Conservation (phyloP, 2,797 vertebrate species). For the Morus bassanus region DNA sequence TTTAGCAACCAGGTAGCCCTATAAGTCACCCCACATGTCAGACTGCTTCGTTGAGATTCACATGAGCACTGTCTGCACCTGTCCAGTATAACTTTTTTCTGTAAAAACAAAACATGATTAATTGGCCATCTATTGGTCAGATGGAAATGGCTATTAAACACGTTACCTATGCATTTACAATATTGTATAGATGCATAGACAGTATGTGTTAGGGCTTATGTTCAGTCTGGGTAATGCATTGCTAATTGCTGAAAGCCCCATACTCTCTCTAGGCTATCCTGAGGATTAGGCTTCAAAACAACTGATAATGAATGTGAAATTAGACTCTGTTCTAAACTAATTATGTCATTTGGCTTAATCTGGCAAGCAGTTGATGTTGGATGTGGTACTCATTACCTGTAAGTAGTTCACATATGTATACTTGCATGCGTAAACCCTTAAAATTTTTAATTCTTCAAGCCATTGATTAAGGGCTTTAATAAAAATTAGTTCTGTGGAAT, state of each 20-base stretch:
- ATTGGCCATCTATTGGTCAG: neutral
- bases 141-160: neutral
- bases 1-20: neutral
- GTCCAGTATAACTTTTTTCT: neutral
- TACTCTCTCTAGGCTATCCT: neutral
- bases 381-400: neutral
- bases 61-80: accelerated
- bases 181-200: neutral
- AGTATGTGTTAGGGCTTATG: neutral
- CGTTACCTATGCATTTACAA: neutral
- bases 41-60: neutral
- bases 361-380: neutral
- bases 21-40: neutral
- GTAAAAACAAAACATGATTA: neutral
- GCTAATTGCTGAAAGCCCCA: neutral
- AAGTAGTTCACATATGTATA: neutral
- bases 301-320: neutral
- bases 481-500: neutral
- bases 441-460: neutral
- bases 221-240: neutral
- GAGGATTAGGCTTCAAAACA: neutral
- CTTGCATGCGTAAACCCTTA: neutral
- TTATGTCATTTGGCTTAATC: neutral
- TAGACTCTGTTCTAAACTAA: neutral
- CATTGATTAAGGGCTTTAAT: neutral